Conservation (phyloP, 2,113 vertebrate species). For the Neogobius melanostomus region DNA sequence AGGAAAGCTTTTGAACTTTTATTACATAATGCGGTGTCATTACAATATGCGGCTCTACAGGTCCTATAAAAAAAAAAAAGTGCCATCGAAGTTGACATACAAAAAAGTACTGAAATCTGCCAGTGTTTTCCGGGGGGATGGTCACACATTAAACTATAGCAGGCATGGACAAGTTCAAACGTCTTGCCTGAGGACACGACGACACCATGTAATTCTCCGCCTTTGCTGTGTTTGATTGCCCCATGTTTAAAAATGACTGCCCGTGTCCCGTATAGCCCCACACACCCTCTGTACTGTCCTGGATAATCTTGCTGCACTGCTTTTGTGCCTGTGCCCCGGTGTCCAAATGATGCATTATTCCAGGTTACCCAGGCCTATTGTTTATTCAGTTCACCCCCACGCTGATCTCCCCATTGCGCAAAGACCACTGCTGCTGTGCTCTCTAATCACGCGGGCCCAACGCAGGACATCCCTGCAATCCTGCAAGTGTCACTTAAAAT, state of each 20-base stretch:
- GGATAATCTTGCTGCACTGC: conserved; percentile 50
- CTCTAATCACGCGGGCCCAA: conserved; percentile 35
- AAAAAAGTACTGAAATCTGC: too few relatives aligned
- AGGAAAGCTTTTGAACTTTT: too few relatives aligned
- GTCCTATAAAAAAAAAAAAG: too few relatives aligned
- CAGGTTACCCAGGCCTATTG: conserved; percentile 56
- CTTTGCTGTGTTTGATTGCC: not conserved
- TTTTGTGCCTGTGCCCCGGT: conserved; percentile 48
- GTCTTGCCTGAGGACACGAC: too few relatives aligned
- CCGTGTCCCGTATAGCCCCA: not conserved
- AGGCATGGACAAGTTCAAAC: too few relatives aligned
- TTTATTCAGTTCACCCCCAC: conserved; percentile 39
- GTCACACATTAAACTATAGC: too few relatives aligned
- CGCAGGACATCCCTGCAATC: conserved; percentile 49
- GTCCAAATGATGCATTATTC: conserved; percentile 66
- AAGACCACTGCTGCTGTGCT: conserved; percentile 19
- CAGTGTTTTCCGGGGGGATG: too few relatives aligned
- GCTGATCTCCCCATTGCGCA: conserved; percentile 1
- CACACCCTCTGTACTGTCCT: conserved; percentile 38
- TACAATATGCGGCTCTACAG: too few relatives aligned
- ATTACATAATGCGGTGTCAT: too few relatives aligned
- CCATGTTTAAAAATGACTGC: not conserved
- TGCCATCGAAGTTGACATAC: too few relatives aligned
- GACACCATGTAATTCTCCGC: too few relatives aligned
- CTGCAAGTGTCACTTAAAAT: conserved; percentile 41